Conservation (phyloP, 2,113 vertebrate genomes). For the Myiagra hebetior region DNA sequence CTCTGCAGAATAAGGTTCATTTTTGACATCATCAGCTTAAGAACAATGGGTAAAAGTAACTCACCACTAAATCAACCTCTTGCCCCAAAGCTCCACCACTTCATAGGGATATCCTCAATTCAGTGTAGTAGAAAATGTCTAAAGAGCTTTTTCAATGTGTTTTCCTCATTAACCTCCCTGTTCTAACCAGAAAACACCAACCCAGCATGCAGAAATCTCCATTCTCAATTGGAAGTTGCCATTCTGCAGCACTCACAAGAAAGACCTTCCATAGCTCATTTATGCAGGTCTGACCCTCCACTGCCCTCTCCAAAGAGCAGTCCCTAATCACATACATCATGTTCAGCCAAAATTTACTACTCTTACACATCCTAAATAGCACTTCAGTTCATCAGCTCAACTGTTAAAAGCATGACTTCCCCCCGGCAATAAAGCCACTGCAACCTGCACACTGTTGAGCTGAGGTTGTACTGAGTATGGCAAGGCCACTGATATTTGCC, state of each 20-base stretch:
- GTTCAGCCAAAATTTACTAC: neutral
- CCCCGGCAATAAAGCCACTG: neutral
- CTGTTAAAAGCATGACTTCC: neutral
- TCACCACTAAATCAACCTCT: neutral
- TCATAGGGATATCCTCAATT: neutral
- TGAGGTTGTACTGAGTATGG: neutral
- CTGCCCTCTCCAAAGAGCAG: neutral
- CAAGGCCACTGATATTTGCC: neutral
- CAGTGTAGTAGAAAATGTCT: neutral
- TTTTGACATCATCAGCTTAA: neutral
- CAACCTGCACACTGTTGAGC: neutral
- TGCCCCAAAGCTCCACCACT: neutral
- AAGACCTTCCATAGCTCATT: neutral
- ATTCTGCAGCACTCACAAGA: neutral
- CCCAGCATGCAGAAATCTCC: neutral
- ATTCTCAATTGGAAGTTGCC: neutral
- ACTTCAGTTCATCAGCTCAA: neutral
- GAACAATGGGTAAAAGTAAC: neutral
- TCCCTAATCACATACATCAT: accelerated
- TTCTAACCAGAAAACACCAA: neutral
- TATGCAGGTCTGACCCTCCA: neutral
- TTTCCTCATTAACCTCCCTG: neutral
- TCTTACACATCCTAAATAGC: neutral
- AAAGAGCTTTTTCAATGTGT: neutral
- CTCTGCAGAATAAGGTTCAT: neutral